A percentile compares a stretch with the other conserved stretches of the same genome.
These are phyloP conservation scores for Sthenelais limicola DNA, from an alignment of 2,888 invertebrate genomes.

Conservation along the genomic window DNA sequence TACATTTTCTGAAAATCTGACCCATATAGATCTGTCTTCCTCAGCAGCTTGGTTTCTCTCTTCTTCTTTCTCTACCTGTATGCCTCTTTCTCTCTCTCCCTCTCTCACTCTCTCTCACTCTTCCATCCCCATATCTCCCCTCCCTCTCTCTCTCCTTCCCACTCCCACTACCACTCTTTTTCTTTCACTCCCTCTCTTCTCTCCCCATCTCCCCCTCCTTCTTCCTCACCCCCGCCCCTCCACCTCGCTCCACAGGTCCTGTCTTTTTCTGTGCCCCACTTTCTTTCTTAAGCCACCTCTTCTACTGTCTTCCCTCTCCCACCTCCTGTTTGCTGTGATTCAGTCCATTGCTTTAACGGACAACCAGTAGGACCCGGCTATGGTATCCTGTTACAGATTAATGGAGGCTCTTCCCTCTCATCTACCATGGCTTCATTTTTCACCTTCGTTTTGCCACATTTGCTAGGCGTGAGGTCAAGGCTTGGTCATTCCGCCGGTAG, in stretches of 20 bases:
- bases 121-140: not conserved
- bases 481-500: conserved; percentile 26
- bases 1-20: too few relatives aligned
- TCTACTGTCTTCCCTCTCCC: not conserved
- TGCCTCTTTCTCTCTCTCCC: not conserved
- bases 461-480: conserved; percentile 14
- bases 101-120: not conserved
- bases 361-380: too few relatives aligned
- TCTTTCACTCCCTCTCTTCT: not conserved
- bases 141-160: not conserved
- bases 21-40: too few relatives aligned
- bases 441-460: conserved; percentile 31
- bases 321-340: not conserved
- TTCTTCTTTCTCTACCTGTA: too few relatives aligned
- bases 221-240: not conserved
- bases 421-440: not conserved
- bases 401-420: conserved; percentile 5
- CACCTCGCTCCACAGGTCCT: not conserved
- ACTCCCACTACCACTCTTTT: not conserved
- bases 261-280: not conserved
- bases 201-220: not conserved
- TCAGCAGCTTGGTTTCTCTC: too few relatives aligned
- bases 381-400: conserved; percentile 18
- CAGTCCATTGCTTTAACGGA: too few relatives aligned
- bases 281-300: not conserved